phyloP scores from a whole-genome alignment of 2,888 invertebrate species.

The Drosophila subsilvestris region DNA sequence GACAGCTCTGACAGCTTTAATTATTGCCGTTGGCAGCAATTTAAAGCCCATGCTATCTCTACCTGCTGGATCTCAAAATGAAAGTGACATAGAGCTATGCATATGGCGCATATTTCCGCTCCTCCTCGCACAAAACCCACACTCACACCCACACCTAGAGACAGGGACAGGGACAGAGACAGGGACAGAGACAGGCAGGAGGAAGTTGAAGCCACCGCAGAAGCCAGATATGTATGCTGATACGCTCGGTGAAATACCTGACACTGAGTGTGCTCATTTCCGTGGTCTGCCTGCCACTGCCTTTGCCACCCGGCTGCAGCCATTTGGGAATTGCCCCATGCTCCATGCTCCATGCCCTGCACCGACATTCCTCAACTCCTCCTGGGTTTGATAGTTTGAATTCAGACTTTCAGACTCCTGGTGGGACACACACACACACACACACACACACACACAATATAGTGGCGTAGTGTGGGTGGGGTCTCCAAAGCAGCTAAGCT shows the following conservation, averaged over 20 bases:
- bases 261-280: conserved; percentile 70
- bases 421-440: conserved; percentile 4
- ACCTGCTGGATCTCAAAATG: conserved; percentile 20
- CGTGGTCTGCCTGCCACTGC: conserved; percentile 51
- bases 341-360: background rate
- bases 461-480: conserved; percentile 35
- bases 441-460: background rate
- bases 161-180: background rate
- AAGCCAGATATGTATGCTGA: conserved; percentile 51
- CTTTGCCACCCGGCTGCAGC: background rate
- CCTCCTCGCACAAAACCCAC: background rate
- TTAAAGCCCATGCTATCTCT: conserved; percentile 45
- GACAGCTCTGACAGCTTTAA: conserved; percentile 62
- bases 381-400: conserved; percentile 44
- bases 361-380: conserved; percentile 52
- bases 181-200: background rate
- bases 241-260: conserved; percentile 50
- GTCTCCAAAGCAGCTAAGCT: conserved; percentile 45
- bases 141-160: conserved; percentile 28
- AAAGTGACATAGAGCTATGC: conserved; percentile 52
- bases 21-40: conserved; percentile 43
- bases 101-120: conserved; percentile 56
- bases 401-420: conserved; percentile 44
- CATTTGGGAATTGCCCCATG: background rate
- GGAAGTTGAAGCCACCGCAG: conserved; percentile 50